Percentiles rank a stretch among this genome's conserved stretches.
phyloP scores from a whole-genome alignment of 2,888 invertebrate genomes.

The Catocala nupta region DNA sequence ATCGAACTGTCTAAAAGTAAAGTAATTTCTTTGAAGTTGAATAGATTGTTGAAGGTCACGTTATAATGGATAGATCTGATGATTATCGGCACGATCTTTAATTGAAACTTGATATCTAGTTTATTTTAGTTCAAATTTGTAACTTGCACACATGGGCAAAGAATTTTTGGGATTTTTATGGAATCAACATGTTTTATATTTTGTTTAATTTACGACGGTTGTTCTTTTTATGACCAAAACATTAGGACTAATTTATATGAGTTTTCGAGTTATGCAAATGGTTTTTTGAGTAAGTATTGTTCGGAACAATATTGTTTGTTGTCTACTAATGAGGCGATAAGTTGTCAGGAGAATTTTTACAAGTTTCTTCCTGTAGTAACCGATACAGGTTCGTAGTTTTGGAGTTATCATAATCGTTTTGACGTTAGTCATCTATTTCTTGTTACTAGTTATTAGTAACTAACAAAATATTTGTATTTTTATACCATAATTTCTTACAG shows the following conservation, averaged over 20 bases:
- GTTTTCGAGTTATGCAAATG: constrained; percentile 31
- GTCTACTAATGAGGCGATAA: constrained; percentile 22
- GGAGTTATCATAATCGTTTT: neutral
- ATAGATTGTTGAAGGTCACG: constrained; percentile 13
- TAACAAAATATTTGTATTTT: too few relatives aligned
- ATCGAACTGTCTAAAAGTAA: constrained; percentile 39
- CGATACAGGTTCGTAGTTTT: constrained; percentile 5
- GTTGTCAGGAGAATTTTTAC: constrained; percentile 25
- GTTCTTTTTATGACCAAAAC: constrained; percentile 34
- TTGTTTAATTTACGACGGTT: constrained; percentile 39
- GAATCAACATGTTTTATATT: constrained; percentile 41
- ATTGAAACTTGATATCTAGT: constrained; percentile 73
- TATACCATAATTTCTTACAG: too few relatives aligned
- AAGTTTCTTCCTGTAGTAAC: constrained; percentile 18
- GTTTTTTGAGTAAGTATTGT: constrained; percentile 18
- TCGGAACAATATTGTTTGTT: constrained; percentile 21
- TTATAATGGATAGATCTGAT: constrained; percentile 51
- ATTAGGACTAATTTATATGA: constrained; percentile 24
- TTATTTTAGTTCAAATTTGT: constrained; percentile 41
- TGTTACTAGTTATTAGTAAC: neutral
- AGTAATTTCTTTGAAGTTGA: constrained; percentile 1
- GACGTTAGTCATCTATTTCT: constrained; percentile 1
- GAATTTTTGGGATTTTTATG: constrained; percentile 35
- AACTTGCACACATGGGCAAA: constrained; percentile 49
- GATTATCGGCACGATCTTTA: constrained; percentile 65